Evolutionary conservation across 1,140 invertebrate genomes (phyloP).

Genomic region (Sogatella furcifera): DNA sequence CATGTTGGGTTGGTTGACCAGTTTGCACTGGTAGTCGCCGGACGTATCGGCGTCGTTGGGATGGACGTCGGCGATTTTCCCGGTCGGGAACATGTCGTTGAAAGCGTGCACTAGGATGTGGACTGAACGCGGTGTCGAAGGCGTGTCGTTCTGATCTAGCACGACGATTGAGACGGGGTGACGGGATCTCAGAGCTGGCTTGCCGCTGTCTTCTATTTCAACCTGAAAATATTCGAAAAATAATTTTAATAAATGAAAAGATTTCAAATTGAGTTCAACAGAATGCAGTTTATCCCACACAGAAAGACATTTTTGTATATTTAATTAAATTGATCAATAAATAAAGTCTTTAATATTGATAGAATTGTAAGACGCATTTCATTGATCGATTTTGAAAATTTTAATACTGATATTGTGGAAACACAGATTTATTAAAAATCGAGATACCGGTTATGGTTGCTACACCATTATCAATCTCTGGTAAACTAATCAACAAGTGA

Average conservation of each 20-base stretch:
- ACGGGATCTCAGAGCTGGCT: constrained; percentile 66
- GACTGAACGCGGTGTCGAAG: constrained; percentile 70
- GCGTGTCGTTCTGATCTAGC: constrained; percentile 84
- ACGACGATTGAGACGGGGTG: constrained; percentile 66
- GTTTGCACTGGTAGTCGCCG: constrained; percentile 78
- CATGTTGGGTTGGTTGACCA: constrained; percentile 45
- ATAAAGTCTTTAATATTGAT: too few relatives aligned
- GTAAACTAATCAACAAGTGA: too few relatives aligned
- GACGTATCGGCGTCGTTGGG: constrained; percentile 81
- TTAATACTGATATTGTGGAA: too few relatives aligned
- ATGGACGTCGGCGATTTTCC: constrained; percentile 80
- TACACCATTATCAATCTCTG: too few relatives aligned
- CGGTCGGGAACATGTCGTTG: constrained; percentile 53
- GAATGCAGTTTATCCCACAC: too few relatives aligned
- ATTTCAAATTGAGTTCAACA: too few relatives aligned
- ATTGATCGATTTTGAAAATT: too few relatives aligned
- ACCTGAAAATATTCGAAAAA: constrained; percentile 35
- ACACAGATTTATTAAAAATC: too few relatives aligned
- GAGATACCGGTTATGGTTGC: too few relatives aligned
- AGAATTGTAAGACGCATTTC: too few relatives aligned
- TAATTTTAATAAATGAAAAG: constrained; percentile 1
- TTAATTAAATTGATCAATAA: too few relatives aligned
- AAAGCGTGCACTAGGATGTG: constrained; percentile 70
- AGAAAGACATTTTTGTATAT: too few relatives aligned
- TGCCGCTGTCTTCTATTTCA: constrained; percentile 81